Evolutionary conservation across 2,113 vertebrate species (phyloP).

Genomic region (Chrysochloris asiatica): DNA sequence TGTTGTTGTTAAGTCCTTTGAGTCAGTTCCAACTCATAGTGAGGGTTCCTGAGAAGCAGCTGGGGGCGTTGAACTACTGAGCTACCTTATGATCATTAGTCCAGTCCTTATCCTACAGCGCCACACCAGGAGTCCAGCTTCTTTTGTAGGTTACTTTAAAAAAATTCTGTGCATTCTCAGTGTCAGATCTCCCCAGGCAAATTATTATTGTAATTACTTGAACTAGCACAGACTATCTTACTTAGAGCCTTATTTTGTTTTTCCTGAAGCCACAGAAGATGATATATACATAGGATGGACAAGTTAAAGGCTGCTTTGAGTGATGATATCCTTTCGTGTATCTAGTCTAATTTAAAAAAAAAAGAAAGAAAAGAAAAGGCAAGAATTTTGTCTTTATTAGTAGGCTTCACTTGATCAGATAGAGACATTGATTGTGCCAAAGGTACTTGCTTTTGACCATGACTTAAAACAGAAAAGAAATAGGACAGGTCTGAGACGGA

Average conservation of each 20-base stretch:
- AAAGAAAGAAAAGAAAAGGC: background rate
- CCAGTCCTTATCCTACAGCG: background rate
- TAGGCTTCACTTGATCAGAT: background rate
- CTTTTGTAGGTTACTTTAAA: conserved; percentile 42
- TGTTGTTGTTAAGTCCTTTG: no score
- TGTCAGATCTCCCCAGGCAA: conserved; percentile 28
- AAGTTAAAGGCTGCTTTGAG: background rate
- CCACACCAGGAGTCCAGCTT: background rate
- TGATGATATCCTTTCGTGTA: background rate
- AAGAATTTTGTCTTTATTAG: background rate
- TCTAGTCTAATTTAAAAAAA: conserved; percentile 15
- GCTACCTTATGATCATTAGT: background rate
- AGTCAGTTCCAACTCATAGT: no score
- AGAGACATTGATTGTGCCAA: background rate
- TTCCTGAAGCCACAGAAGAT: conserved; percentile 12
- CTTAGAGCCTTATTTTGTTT: conserved; percentile 6
- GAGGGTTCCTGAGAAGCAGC: background rate
- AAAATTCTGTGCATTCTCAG: conserved; percentile 1
- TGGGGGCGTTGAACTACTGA: background rate
- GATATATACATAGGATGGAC: background rate
- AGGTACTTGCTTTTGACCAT: conserved; percentile 28
- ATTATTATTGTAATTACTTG: conserved; percentile 41
- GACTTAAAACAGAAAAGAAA: background rate
- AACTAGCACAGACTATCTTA: background rate
- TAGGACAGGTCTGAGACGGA: background rate